Base-by-base conservation (phyloP, 1,140 invertebrate genomes). In the Melipona quadrifasciata region DNA sequence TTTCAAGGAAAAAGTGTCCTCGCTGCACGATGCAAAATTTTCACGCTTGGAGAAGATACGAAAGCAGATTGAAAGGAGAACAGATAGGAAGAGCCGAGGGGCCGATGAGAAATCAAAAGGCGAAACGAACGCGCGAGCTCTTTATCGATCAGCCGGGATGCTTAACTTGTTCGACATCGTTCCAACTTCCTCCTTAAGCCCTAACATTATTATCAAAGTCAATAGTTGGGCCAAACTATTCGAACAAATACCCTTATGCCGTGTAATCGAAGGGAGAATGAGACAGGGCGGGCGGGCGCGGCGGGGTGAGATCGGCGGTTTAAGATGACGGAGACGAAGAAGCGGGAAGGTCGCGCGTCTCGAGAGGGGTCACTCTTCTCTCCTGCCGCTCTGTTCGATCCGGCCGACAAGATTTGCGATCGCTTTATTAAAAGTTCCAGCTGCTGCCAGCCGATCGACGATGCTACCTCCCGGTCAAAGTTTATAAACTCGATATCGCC, bases 371-470 rank as follows among this genome's bases (percentile, higher is more conserved):
- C 74, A 51, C 65, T 89, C 64, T 82, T 61, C 58, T 67, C 55
- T 11, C 19, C 14, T 47, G 39, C 71, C 71, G 17, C 57, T n/a
- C 27, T 17, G 24, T 34, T 57, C 24, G 31, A 73, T 53, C 64
- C 58, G 51, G 16, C 47, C 58, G 51, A 71, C 21, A 65, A 88
- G 82, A 88, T 87, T 88, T 86, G 89, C 73, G 76, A 90, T 90
- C 87, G 86, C 89, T 90, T 90, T 90, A 90, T 90, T 90, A 90
- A 90, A 90, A 88, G 86, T 88, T 86, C 71, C 89, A 86, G 89
- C 89, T 84, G 89, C 71, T 80, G 70, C 82, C 88, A 34, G 53
- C 24, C 79, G 61, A 74, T 64, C 81, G 77, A 64, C 70, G 79
- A 80, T 83, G 58, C 86, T 31, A 81, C 70, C 8, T 81, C 58